These are phyloP conservation scores for Sanderia malayensis DNA, from an alignment of 30 jellyfish, hydroid and myxozoan species.

Conservation along the genomic window DNA sequence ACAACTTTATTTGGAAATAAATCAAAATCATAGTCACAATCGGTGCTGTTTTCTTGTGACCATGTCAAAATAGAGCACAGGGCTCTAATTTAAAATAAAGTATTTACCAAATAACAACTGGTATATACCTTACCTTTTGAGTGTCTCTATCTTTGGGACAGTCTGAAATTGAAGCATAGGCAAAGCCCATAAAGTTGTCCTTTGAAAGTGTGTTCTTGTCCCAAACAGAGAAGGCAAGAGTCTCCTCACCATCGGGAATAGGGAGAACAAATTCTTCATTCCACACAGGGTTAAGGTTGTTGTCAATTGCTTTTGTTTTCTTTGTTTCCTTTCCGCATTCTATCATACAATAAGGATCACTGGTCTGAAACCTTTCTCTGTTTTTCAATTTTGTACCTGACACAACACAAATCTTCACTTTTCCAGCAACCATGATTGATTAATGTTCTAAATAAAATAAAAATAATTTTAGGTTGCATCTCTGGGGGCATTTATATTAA, in stretches of 20 bases:
- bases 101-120: too few species aligned
- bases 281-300: conserved; percentile 91
- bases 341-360: conserved; percentile 94
- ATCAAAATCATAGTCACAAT: too few species aligned
- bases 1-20: too few species aligned
- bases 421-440: conserved; percentile 81
- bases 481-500: too few species aligned
- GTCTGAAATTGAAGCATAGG: conserved; percentile 60
- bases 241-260: conserved; percentile 66
- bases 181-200: conserved; percentile 87
- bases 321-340: conserved; percentile 60
- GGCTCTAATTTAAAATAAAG: too few species aligned
- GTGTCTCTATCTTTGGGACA: conserved; percentile 58
- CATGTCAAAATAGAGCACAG: too few species aligned
- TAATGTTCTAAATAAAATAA: too few species aligned
- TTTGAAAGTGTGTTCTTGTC: conserved; percentile 84
- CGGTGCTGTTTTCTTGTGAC: too few species aligned
- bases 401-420: conserved; percentile 60
- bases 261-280: conserved; percentile 68
- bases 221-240: conserved; percentile 80
- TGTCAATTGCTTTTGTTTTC: conserved; percentile 80
- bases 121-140: conserved; percentile 64
- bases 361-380: conserved; percentile 84
- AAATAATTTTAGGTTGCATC: too few species aligned
- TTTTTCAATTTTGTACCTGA: conserved; percentile 68